Evolutionary conservation across 2,888 invertebrate species (phyloP).

Genomic region (Rhagium mordax): DNA sequence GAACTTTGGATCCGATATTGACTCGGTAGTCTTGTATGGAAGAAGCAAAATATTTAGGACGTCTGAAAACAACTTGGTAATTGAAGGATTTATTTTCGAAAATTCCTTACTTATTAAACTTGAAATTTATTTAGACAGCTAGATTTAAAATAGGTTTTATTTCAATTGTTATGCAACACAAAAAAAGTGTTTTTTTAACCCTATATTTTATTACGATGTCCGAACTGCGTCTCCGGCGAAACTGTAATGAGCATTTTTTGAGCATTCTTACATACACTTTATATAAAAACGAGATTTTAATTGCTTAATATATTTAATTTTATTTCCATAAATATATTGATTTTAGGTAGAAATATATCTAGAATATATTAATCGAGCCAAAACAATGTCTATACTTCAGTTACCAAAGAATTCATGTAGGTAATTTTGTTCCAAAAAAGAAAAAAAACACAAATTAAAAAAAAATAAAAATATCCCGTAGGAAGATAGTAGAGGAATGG

Average conservation of each 20-base stretch:
- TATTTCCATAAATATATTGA: background rate
- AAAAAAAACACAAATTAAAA: no score
- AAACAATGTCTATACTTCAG: no score
- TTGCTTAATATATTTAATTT: background rate
- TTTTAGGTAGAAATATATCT: background rate
- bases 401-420: no score
- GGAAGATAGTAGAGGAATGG: no score
- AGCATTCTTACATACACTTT: no score
- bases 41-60: slow-evolving; percentile 65
- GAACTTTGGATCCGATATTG: slow-evolving; percentile 31
- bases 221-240: no score
- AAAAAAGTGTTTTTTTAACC: no score
- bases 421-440: no score
- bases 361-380: background rate
- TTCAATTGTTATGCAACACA: no score
- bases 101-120: slow-evolving; percentile 73
- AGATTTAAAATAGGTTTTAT: slow-evolving; percentile 17
- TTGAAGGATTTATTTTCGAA: slow-evolving; percentile 69
- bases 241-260: no score
- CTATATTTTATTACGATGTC: no score
- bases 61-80: slow-evolving; percentile 70
- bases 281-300: slow-evolving; percentile 5
- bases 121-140: slow-evolving; percentile 71
- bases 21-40: slow-evolving; percentile 59
- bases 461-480: no score